Evolutionary conservation across 2,888 invertebrate genomes (phyloP).

Genomic region (Drosophila pseudotalamancana): DNA sequence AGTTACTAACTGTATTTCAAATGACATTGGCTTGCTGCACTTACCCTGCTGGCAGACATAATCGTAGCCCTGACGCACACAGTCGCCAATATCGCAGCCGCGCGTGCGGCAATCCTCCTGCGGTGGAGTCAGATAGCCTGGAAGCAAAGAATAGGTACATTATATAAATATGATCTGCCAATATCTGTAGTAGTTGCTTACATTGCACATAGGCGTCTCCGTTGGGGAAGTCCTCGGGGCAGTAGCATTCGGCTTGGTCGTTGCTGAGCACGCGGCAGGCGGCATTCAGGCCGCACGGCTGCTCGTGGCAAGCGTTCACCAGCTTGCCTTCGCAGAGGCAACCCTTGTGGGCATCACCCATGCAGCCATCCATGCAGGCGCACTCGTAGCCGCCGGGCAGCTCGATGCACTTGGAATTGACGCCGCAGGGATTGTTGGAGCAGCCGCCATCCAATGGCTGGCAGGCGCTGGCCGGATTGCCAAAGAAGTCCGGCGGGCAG

Average conservation of each 20-base stretch:
- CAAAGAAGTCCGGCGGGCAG: slow-evolving; percentile 90
- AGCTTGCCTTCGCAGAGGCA: slow-evolving; percentile 90
- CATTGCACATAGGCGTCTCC: slow-evolving; percentile 95
- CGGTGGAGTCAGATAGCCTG: slow-evolving; percentile 82
- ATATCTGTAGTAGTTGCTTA: slow-evolving; percentile 85
- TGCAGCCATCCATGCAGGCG: slow-evolving; percentile 91
- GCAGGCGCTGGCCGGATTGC: slow-evolving; percentile 89
- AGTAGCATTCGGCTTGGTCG: slow-evolving; percentile 91
- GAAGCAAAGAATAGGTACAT: not conserved
- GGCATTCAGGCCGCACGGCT: slow-evolving; percentile 92
- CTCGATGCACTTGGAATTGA: slow-evolving; percentile 92
- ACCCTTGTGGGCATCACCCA: slow-evolving; percentile 92
- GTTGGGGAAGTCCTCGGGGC: slow-evolving; percentile 91
- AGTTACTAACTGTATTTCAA: slow-evolving; percentile 38
- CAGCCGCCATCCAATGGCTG: slow-evolving; percentile 89
- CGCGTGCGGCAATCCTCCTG: slow-evolving; percentile 91
- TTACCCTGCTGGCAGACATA: slow-evolving; percentile 87
- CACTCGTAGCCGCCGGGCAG: slow-evolving; percentile 92
- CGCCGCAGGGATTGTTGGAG: slow-evolving; percentile 92
- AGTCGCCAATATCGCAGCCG: slow-evolving; percentile 93
- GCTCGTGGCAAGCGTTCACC: slow-evolving; percentile 91
- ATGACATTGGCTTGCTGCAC: slow-evolving; percentile 55
- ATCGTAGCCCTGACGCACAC: slow-evolving; percentile 92
- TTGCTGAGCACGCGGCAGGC: slow-evolving; percentile 89
- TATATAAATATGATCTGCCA: no score